Evolutionary conservation across 2,888 invertebrate genomes (phyloP).

Genomic region (Chrysina gloriosa): DNA sequence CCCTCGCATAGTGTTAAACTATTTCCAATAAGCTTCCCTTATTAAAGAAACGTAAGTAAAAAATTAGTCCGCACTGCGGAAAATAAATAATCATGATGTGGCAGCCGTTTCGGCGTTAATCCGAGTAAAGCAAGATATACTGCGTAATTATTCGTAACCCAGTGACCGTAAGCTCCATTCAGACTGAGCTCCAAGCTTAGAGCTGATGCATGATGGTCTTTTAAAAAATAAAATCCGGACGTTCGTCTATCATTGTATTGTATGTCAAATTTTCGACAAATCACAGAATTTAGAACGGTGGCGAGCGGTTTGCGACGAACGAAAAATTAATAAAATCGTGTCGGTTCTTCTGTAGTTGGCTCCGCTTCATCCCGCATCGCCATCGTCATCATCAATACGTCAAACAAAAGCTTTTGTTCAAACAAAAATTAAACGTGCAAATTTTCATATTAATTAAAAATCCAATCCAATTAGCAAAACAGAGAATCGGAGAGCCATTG

Average conservation of each 20-base stretch:
- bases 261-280: constrained; percentile 38
- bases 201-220: constrained; percentile 55
- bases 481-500: constrained; percentile 44
- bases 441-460: constrained; percentile 67
- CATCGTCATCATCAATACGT: constrained; percentile 48
- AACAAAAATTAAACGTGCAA: constrained; percentile 58
- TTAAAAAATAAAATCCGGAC: constrained; percentile 56
- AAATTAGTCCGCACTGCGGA: constrained; percentile 41
- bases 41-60: no score
- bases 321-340: constrained; percentile 39
- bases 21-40: no score
- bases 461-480: constrained; percentile 65
- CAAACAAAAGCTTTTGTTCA: constrained; percentile 50
- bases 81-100: constrained; percentile 48
- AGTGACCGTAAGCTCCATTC: constrained; percentile 57
- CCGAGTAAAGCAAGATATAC: constrained; percentile 62
- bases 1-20: no score
- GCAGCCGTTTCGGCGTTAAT: constrained; percentile 54
- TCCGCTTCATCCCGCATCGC: background rate
- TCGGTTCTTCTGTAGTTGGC: background rate
- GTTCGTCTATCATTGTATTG: constrained; percentile 19
- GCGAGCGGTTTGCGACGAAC: constrained; percentile 1
- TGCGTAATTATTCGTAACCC: constrained; percentile 60
- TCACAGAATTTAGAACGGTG: constrained; percentile 9
- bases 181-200: constrained; percentile 55